Evolutionary conservation across 2,797 vertebrate species (phyloP), one percentile per base, ranked within the genome.

Genomic region (Lepus oiostolus): DNA sequence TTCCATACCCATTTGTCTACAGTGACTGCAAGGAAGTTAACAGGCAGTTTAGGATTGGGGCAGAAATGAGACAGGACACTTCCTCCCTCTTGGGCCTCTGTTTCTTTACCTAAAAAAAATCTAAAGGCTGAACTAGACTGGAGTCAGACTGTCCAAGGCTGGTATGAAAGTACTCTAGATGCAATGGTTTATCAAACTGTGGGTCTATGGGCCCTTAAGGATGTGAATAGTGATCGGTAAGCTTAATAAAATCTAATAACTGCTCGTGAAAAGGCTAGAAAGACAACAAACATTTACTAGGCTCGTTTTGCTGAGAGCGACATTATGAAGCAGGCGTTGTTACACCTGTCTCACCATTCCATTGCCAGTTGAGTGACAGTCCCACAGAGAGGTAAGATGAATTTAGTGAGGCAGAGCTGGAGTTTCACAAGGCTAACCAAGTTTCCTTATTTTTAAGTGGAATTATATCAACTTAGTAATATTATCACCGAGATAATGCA

Each of bases 391-490:
- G 28, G 22, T 47, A 87, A 85, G 38, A 88, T 52, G 19, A 67
- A 30, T 67, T 87, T 65, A 60, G 22, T 62, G 76, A 90, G 24
- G 60, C 42, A 94, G 24, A 94, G 11, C 7, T 47, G 13, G 63
- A 32, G 7, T 72, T 91, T 76, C 77, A 50, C 4, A 86, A 75
- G 2, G 17, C 67, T 50, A 54, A 30, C 6, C n/a, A 67, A n/a
- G 16, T 19, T 74, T 80, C 17, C 68, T 91, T 90, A 35, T 50
- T 94, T 90, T 87, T 87, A 91, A 81, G 63, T 74, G 26, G 24
- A 93, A 89, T 52, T 58, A 32, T 83, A 80, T 94, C 14, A 77
- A 60, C 2, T 65, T 16, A 58, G 75, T 74, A 80, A 77, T 80
- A 90, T 90, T 50, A 32, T n/a, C 90, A 62, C 52, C 5, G 54